These are phyloP conservation scores for Accipiter cooperii DNA, from an alignment of 2,113 vertebrate species.

Conservation along the genomic window DNA sequence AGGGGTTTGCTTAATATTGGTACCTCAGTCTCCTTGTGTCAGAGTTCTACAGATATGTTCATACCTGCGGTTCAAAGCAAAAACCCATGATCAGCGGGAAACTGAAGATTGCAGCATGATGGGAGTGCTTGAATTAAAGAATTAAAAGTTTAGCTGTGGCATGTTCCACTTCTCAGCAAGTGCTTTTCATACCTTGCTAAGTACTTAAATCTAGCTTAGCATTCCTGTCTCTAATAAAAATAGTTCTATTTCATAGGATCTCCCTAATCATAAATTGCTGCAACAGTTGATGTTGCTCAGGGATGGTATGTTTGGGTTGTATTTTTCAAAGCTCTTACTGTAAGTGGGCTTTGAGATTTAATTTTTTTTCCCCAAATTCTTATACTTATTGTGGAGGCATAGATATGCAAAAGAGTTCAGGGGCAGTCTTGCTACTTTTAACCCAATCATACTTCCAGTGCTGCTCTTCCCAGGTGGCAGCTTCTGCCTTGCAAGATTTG, in stretches of 20 bases:
- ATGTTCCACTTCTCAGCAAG: not conserved
- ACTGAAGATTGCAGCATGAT: not conserved
- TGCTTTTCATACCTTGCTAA: conserved; percentile 29
- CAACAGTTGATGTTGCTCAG: not conserved
- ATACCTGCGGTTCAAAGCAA: not conserved
- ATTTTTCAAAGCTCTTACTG: not conserved
- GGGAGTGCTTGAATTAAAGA: not conserved
- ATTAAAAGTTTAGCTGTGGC: not conserved
- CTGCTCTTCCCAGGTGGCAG: not conserved
- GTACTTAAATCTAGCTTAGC: conserved; percentile 34
- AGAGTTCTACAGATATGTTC: not conserved
- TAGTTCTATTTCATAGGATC: not conserved
- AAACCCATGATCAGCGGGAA: not conserved
- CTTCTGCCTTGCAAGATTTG: not conserved
- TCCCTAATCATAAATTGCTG: not conserved
- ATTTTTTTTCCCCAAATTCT: not conserved
- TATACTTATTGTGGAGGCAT: not conserved
- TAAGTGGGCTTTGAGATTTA: not conserved
- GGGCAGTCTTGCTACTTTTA: not conserved
- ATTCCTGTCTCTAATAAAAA: not conserved
- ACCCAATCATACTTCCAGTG: not conserved
- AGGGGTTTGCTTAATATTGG: conserved; percentile 27
- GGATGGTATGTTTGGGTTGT: not conserved
- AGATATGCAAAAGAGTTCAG: not conserved
- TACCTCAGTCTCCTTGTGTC: not conserved